Percentiles rank a stretch among this genome's conserved stretches.
Evolutionary conservation across 2,797 vertebrate genomes (phyloP).

Genomic region (Propithecus deckenii): DNA sequence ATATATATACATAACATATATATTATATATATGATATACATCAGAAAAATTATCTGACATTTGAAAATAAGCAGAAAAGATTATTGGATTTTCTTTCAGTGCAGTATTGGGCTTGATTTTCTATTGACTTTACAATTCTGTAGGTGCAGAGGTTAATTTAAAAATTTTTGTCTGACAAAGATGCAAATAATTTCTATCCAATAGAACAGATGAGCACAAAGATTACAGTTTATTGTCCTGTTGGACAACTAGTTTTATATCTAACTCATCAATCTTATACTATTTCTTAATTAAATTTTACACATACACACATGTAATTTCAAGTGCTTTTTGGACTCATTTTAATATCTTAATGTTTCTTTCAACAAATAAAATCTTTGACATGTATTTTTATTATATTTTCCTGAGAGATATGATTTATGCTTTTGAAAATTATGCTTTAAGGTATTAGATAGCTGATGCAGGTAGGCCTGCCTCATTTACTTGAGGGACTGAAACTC

Average conservation of each 20-base stretch:
- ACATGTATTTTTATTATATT: background rate
- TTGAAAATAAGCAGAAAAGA: slow-evolving; percentile 14
- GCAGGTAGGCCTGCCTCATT: background rate
- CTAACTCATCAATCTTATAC: background rate
- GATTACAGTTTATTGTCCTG: background rate
- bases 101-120: background rate
- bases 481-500: background rate
- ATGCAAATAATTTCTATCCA: slow-evolving; percentile 27
- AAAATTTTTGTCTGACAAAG: background rate
- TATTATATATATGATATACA: background rate
- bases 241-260: background rate
- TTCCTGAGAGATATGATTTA: background rate
- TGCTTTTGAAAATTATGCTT: background rate
- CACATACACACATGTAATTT: background rate
- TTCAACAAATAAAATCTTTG: slow-evolving; percentile 35
- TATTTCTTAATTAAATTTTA: background rate
- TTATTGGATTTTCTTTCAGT: background rate
- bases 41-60: background rate
- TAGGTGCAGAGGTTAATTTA: background rate
- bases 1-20: background rate
- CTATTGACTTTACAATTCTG: background rate
- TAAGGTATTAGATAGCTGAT: background rate
- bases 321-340: background rate
- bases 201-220: background rate
- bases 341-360: slow-evolving; percentile 25